Conservation (phyloP, 1,140 invertebrate species). For the Mizuhopecten yessoensis region DNA sequence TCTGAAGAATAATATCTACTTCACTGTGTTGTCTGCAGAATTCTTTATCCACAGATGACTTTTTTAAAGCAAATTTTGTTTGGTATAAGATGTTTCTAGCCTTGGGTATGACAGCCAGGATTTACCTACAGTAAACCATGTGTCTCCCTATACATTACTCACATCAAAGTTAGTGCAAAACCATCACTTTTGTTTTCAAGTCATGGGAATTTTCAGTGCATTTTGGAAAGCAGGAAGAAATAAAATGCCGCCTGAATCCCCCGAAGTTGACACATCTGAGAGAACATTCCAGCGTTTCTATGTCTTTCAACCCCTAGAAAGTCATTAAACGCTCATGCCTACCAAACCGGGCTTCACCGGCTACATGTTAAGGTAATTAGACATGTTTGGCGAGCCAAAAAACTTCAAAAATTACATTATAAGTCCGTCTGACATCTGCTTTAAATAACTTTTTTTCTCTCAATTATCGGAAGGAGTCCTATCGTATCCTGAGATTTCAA, state of each 20-base stretch:
- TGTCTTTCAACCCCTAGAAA: background rate
- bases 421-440: background rate
- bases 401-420: background rate
- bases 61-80: too few relatives aligned
- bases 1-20: too few relatives aligned
- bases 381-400: background rate
- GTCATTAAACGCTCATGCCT: background rate
- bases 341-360: background rate
- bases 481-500: too few relatives aligned
- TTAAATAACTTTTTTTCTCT: background rate
- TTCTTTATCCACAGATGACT: too few relatives aligned
- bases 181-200: background rate
- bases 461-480: background rate
- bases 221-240: background rate
- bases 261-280: background rate
- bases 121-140: too few relatives aligned
- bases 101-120: too few relatives aligned
- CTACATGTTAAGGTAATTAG: background rate
- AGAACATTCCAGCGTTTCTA: background rate
- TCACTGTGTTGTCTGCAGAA: too few relatives aligned
- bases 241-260: background rate
- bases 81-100: too few relatives aligned
- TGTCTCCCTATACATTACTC: background rate
- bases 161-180: background rate
- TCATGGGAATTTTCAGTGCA: background rate